Base-by-base conservation (phyloP, 2,797 vertebrate species). In the Carapus acus region DNA sequence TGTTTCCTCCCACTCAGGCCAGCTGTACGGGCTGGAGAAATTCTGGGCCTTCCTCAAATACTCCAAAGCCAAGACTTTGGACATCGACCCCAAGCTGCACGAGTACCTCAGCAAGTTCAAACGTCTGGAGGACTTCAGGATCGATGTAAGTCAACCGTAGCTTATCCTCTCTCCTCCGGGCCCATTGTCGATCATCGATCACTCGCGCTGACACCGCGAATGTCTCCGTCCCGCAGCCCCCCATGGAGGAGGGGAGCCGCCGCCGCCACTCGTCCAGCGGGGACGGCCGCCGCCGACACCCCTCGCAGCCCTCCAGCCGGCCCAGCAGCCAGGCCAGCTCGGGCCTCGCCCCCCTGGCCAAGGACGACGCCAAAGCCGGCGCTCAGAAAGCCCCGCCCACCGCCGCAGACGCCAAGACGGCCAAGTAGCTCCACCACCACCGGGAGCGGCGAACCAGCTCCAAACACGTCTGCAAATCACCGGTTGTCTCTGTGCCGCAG, bases 11-110 rank as follows among this genome's bases (percentile, higher is more conserved):
- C 37, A 18, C 33, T 16, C 69, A 98, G 96, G 96, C 58, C 96
- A 99, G 72, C 92, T 99, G 8, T 99, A 99, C 19, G 96, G 96
- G 69, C 90, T 99, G 53, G 96, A 99, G 83, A 99, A 99, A 82
- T 99, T 99, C 83, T 99, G 96, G 96, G 96, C 96, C 67, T 99
- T 94, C 83, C 91, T 99, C 45, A 99, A 99, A 85, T 99, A 99
- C 89, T 94, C 96, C 67, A 98, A 99, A 92, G 88, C 91, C 77
- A 98, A 97, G 87, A 92, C 75, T 78, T 67, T 98, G 89, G 93
- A 96, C 76, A 96, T 97, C 29, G 90, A 95, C 69, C 85, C 92
- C 74, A 94, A 92, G 84, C 88, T 99, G 74, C 92, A 95, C 87
- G 91, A 94, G 79, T 88, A 87, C 82, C 87, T 99, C 76, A 85